phyloP scores from a whole-genome alignment of 2,888 invertebrate species.

The Abrostola triplasia region DNA sequence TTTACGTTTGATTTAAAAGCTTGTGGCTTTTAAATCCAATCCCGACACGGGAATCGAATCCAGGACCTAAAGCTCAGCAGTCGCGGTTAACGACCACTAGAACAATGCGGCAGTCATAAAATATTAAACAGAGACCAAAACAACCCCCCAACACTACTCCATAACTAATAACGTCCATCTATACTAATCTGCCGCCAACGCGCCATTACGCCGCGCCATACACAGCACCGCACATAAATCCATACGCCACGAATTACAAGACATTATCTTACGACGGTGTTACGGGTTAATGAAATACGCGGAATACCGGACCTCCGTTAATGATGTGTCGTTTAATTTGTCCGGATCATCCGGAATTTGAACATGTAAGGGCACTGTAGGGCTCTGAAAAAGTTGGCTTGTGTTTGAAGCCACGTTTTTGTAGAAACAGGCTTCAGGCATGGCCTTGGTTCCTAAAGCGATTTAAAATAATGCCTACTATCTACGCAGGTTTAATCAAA shows the following conservation, averaged over 20 bases:
- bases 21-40: too few relatives aligned
- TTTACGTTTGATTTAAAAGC: too few relatives aligned
- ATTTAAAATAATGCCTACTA: too few relatives aligned
- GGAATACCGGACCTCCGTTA: slow-evolving; percentile 48
- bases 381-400: too few relatives aligned
- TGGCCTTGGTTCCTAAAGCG: too few relatives aligned
- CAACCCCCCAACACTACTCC: not conserved
- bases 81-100: too few relatives aligned
- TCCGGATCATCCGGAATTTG: slow-evolving; percentile 22
- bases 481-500: too few relatives aligned
- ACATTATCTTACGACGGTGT: slow-evolving; percentile 26
- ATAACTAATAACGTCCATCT: not conserved
- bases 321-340: slow-evolving; percentile 45
- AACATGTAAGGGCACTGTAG: not conserved
- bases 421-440: not conserved
- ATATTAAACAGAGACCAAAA: not conserved
- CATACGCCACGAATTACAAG: slow-evolving; percentile 14
- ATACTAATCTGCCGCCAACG: slow-evolving; percentile 3
- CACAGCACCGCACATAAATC: slow-evolving; percentile 28
- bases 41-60: too few relatives aligned
- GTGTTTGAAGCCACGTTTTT: not conserved
- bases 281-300: slow-evolving; percentile 63
- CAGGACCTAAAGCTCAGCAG: too few relatives aligned
- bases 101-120: too few relatives aligned
- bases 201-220: not conserved